Evolutionary conservation across 2,113 vertebrate genomes (phyloP), one percentile per base, ranked within the genome.

Genomic region (Malurus melanocephalus): DNA sequence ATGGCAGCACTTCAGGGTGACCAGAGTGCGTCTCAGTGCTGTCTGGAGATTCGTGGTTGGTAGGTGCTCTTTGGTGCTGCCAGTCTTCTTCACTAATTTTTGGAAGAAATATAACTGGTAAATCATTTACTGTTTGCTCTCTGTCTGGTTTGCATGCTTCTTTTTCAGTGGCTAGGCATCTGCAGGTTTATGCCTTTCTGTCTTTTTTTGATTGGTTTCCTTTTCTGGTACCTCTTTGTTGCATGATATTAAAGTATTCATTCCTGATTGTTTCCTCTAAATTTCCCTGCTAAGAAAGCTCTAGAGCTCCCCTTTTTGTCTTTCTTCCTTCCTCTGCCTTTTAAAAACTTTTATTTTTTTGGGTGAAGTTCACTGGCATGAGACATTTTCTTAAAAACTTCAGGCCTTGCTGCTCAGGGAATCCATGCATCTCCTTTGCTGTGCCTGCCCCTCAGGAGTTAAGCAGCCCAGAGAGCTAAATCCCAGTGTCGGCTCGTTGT

Each of bases 401-500:
- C 52, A 67, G 13, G 46, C 12, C 40, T 77, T 79, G 16, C 28
- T 82, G 24, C 2, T 1, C n/a, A 67, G 38, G 49, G 33, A 92
- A 85, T 64, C 30, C 28, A 21, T 3, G 2, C 13, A 16, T 67
- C 61, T 71, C 40, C n/a, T 82, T 85, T 89, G 61, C 56, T 73
- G 45, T 59, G 57, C 21, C 12, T 21, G 16, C 72, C 4, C 10
- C 64, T 85, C 40, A 60, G 18, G 56, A 83, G 73, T 91, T 88
- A 89, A 88, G 30, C 0, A 0, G 19, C 80, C 35, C 2, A 16
- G 52, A 87, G 60, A 66, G 67, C 51, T 40, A 85, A 85, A 86
- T 78, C 38, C 53, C 76, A 91, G 92, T 89, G 75, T 89, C 81
- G 84, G 62, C 68, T 80, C 4, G 0, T 71, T 93, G 93, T 94